Evolutionary conservation across 1,140 invertebrate genomes (phyloP), one percentile per base, ranked within the genome.

Genomic region (Linepithema humile): DNA sequence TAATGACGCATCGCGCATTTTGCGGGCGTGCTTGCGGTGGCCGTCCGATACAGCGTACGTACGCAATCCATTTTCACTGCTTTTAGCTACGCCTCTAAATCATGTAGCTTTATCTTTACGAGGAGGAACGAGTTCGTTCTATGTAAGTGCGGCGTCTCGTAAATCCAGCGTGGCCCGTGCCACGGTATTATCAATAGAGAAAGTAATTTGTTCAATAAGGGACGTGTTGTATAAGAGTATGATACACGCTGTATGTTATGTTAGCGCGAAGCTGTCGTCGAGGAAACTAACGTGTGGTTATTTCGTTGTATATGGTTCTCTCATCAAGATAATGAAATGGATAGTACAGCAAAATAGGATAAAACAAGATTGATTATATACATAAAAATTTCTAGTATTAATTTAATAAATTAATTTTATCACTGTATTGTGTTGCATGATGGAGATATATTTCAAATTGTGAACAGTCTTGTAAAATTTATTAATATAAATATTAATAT

Each of bases 1-100:
- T 90, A 91, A 88, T 89, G 83, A 85, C 69, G 83, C 69, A 67
- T 77, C 82, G 60, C 15, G 29, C 67, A 7, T 29, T 59, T 65
- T 48, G 74, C 53, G 20, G 35, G 23, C 26, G 62, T 50, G 20
- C 20, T 67, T 12, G 45, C 43, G 62, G 60, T 74, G 40, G 15
- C 29, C n/a, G 35, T 32, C 12, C 60, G 43, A 45, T 32, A 5
- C 55, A 69, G 50, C 5, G 32, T 73, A 72, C 38, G 20, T 32
- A 48, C 20, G 62, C 38, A 53, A 74, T 55, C 35, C 53, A 64
- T 75, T 83, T 65, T 77, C 65, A 55, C 26, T 53, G n/a, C 26
- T 20, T 48, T 83, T 62, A 60, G 40, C 10, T 48, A 65, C 64
- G 62, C 78, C 5, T 57, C 45, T 4, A 29, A 35, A 64, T 85